Evolutionary conservation across 1,140 invertebrate species (phyloP), one percentile per base, ranked within the genome.

Genomic region (Portunus trituberculatus): DNA sequence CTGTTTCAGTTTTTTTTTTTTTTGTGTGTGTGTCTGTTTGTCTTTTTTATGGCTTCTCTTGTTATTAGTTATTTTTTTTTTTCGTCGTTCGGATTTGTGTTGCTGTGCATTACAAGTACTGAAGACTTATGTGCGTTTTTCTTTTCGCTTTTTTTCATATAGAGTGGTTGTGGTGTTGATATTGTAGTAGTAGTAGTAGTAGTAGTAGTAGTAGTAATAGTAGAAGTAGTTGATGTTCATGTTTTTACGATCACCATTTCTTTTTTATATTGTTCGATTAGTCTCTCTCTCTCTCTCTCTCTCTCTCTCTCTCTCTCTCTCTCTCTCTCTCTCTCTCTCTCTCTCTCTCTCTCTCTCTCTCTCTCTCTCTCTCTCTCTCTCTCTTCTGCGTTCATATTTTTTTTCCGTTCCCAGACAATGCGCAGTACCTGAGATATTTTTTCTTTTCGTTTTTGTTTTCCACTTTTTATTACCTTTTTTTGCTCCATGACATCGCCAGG

Each of bases 251-350:
- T 82, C 28, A 86, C n/a, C 8, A 0, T 31, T 31, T 25, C 82
- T 1, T 10, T 16, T 88, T 32, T 88, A 6, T 46, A 14, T 46
- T 12, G 12, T 25, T 32, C 86, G 7, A 14, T 32, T 28, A 10
- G 10, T 88, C 4, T 88, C 48, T 52, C 48, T 52, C 48, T 52
- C 48, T 52, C 48, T 52, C 48, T 52, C 48, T 52, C 48, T 52
- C 48, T 84, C 83, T 84, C 83, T 84, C 83, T 84, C 83, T 84
- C 83, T 84, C 83, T 84, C 83, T 84, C 83, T 84, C 83, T 84
- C 83, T 84, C 83, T 84, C 4, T 4, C 4, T 4, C 4, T 4
- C 83, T 84, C 83, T 84, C 83, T 84, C 83, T 84, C 83, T 84
- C 83, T 84, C 83, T 84, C 83, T 84, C 1, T 84, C 83, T 84